Conservation (phyloP, 2,888 invertebrate species). For the Stenurella melanura region DNA sequence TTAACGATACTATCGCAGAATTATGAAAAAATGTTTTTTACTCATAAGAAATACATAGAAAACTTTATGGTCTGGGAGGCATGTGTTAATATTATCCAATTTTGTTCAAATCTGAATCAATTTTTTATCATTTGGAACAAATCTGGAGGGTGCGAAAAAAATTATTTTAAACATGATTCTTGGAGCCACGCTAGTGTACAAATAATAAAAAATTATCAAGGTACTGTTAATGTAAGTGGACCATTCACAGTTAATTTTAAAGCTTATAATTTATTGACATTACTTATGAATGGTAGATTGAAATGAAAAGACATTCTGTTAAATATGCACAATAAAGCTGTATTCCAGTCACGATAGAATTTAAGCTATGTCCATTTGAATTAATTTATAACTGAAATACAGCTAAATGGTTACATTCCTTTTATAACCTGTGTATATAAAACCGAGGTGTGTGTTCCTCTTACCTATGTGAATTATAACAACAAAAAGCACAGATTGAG, state of each 20-base stretch:
- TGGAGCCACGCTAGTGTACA: too few relatives aligned
- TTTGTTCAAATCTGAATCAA: too few relatives aligned
- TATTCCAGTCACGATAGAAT: background rate
- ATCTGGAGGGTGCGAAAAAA: too few relatives aligned
- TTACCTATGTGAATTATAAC: constrained; percentile 46
- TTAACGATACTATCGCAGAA: too few relatives aligned
- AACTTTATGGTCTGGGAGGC: too few relatives aligned
- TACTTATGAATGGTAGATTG: background rate
- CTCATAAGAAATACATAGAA: too few relatives aligned
- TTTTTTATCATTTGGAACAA: too few relatives aligned
- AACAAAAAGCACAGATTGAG: constrained; percentile 68
- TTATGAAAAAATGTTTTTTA: too few relatives aligned
- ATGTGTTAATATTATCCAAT: too few relatives aligned
- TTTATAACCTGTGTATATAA: background rate
- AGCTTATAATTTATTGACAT: background rate
- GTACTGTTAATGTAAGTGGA: background rate
- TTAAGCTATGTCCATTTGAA: background rate
- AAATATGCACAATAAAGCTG: background rate
- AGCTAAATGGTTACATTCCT: constrained; percentile 44
- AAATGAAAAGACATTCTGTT: constrained; percentile 25
- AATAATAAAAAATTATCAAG: background rate
- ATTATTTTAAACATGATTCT: too few relatives aligned
- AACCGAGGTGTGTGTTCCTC: constrained; percentile 17
- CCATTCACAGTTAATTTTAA: background rate
- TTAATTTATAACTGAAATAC: constrained; percentile 46